Evolutionary conservation across 2,113 vertebrate species (phyloP).

Genomic region (Scophthalmus maximus): DNA sequence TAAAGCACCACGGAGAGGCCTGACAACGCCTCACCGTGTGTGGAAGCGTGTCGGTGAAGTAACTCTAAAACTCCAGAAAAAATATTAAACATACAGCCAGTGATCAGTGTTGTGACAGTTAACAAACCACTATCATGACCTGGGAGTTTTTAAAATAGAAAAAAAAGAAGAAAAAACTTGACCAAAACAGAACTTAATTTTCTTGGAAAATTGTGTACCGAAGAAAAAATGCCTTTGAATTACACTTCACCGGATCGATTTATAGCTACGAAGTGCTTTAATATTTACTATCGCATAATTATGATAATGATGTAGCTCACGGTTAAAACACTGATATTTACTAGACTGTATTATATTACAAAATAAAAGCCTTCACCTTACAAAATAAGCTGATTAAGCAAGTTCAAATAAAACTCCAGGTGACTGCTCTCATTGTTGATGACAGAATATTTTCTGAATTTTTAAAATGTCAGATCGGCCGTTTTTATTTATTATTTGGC

Average conservation of each 20-base stretch:
- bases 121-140: not conserved
- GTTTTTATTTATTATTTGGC: not conserved
- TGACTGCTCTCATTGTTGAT: not conserved
- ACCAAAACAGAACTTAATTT: too few species aligned
- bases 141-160: not conserved
- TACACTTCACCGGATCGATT: not conserved
- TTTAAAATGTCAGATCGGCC: not conserved
- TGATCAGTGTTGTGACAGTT: not conserved
- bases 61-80: slow-evolving; percentile 17
- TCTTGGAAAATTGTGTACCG: not conserved
- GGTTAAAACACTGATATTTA: not conserved
- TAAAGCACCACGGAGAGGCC: slow-evolving; percentile 38
- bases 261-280: not conserved
- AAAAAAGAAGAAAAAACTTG: too few species aligned
- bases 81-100: slow-evolving; percentile 2
- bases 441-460: not conserved
- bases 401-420: slow-evolving; percentile 1
- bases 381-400: not conserved
- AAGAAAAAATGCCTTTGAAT: not conserved
- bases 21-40: not conserved
- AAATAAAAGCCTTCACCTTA: not conserved
- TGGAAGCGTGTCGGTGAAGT: not conserved
- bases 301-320: not conserved
- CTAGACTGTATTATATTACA: not conserved
- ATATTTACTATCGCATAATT: not conserved